These are phyloP conservation scores for Drosophila tropicalis DNA, from an alignment of 1,140 invertebrate genomes.

Conservation along the genomic window DNA sequence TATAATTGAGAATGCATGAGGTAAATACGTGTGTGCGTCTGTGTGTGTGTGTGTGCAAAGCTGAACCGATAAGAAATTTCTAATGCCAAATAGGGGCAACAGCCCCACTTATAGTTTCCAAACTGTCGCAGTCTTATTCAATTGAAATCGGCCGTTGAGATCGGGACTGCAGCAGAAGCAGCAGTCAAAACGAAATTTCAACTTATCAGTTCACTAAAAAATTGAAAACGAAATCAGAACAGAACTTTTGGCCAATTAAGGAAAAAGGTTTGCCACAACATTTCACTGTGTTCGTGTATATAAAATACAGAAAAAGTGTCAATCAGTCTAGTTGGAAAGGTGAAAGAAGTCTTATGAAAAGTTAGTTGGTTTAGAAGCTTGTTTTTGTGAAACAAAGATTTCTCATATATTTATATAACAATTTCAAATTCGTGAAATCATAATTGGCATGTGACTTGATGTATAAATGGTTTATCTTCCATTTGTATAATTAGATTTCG, in stretches of 20 bases:
- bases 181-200: constrained; percentile 33
- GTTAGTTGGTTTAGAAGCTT: too few relatives aligned
- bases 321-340: background rate
- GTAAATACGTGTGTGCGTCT: background rate
- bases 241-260: constrained; percentile 60
- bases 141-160: constrained; percentile 49
- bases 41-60: background rate
- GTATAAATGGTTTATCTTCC: constrained; percentile 22
- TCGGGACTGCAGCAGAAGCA: constrained; percentile 24
- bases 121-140: constrained; percentile 44
- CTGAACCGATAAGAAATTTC: constrained; percentile 59
- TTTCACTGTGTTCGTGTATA: background rate
- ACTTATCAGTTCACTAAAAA: background rate
- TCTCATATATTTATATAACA: too few relatives aligned
- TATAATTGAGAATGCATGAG: constrained; percentile 56
- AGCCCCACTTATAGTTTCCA: constrained; percentile 16
- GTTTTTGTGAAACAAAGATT: too few relatives aligned
- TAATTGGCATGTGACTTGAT: constrained; percentile 56
- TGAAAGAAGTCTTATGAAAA: too few relatives aligned
- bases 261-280: constrained; percentile 60
- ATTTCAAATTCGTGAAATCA: background rate
- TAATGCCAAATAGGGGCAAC: constrained; percentile 61
- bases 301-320: background rate
- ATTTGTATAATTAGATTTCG: constrained; percentile 3
- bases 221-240: constrained; percentile 16